Conservation (phyloP, 2,797 vertebrate genomes). For the Mionectes olivaceus region DNA sequence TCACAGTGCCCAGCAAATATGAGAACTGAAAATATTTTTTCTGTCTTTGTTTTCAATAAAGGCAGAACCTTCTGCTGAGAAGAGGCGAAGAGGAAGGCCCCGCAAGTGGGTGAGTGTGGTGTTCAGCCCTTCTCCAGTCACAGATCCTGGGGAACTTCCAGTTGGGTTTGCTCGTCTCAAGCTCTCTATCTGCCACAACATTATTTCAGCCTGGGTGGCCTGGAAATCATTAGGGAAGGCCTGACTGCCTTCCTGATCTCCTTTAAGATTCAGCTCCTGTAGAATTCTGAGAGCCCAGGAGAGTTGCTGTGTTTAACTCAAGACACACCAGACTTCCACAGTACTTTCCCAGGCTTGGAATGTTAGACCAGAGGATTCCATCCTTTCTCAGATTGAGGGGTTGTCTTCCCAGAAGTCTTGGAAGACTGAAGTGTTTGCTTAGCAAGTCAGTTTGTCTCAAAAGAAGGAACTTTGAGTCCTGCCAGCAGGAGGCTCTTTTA, state of each 20-base stretch:
- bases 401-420: background rate
- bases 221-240: background rate
- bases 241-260: background rate
- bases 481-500: background rate
- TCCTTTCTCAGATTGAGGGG: background rate
- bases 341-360: background rate
- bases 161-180: background rate
- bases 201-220: background rate
- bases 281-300: background rate
- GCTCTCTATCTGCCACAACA: background rate
- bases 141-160: background rate
- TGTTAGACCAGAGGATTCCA: background rate
- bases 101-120: constrained; percentile 68
- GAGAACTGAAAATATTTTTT: background rate
- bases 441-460: background rate
- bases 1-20: background rate
- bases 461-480: background rate
- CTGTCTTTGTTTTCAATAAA: background rate
- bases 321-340: background rate
- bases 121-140: background rate
- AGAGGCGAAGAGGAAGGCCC: constrained; percentile 69
- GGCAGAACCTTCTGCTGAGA: constrained; percentile 35
- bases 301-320: background rate
- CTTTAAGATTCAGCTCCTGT: background rate
- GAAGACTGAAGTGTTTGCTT: background rate